Evolutionary conservation across 2,797 vertebrate genomes (phyloP), one percentile per base, ranked within the genome.

Genomic region (Taeniopygia guttata): DNA sequence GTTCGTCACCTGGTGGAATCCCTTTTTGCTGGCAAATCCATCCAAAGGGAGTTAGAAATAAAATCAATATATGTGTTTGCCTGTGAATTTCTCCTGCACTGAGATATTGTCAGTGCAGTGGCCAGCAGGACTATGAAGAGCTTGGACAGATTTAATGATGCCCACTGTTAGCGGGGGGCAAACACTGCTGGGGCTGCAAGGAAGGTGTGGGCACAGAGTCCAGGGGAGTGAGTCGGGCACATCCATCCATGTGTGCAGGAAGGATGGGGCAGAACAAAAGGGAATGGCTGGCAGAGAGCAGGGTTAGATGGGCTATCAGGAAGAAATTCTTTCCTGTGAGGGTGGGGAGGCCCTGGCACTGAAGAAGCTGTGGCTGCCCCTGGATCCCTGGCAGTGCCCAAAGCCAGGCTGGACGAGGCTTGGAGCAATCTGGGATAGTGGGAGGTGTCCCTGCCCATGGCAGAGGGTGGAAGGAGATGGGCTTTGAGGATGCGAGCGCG

Each of bases 1-100:
- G 0, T 49, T 93, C 51, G 60, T 74, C 68, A 68, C 56, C 43
- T 34, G 66, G 14, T 34, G 22, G 22, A 83, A 78, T 42, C 26
- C 34, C 58, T 34, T 14, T 75, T 72, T 51, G 54, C 55, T 58
- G 55, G 40, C 23, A 81, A 85, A 93, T 84, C 62, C 82, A 85
- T 64, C 2, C 7, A 80, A 85, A 91, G 48, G 38, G 56, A 85
- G 15, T 14, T 38, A 66, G 82, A 92, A 93, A 84, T 79, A 46
- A 94, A 94, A 93, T 93, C 94, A 72, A 89, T 92, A 58, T 43
- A 9, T 40, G 29, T 62, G 66, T 92, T 95, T 95, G 62, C 66
- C 73, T 59, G 32, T 36, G 89, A 91, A 89, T 95, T 92, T 85
- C 87, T 94, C 64, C 42, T 55, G 54, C 68, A 62, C 64, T 20